Base-by-base conservation (phyloP, 2,797 vertebrate genomes). In the Coendou prehensilis region DNA sequence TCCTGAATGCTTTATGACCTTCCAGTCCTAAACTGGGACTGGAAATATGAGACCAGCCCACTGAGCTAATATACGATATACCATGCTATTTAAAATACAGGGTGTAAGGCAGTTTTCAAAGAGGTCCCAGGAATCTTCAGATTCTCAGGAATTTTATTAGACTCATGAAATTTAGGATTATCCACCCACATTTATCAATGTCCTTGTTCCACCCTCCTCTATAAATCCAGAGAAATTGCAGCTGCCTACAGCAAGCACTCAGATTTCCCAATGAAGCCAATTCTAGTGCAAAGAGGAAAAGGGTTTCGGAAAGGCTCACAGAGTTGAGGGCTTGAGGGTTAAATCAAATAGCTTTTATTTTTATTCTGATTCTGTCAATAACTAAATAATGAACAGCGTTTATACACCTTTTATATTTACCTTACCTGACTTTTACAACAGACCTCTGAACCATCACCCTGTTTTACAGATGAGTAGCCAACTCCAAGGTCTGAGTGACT, bases 171-270 rank as follows among this genome's bases (percentile, higher is more conserved):
- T 87, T 96, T 67, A 97, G 82, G 95, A 94, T 91, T 76, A 33
- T 95, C 80, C 88, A 88, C 93, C 93, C 79, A 97, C 88, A 91
- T 90, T 97, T 92, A 91, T 88, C 94, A 97, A 87, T 96, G 95
- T 89, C 96, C 82, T 90, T 83, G 52, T 94, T 94, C 95, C 3
- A 94, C 83, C 89, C 80, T 92, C 90, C 67, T 92, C 92, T 95
- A 63, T 88, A 92, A 92, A 95, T 84, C 63, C 92, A 95, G 59
- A 96, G 92, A 92, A 59, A 78, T 67, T 73, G 80, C 57, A 96
- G 79, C 89, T 97, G 91, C 84, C 95, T 95, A 95, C 52, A 92
- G 67, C 52, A 97, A 75, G 47, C 71, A 95, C 57, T 86, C 37
- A 93, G 76, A 94, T 86, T 93, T 96, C 73, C 80, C 63, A 94